Evolutionary conservation across 2,113 vertebrate genomes (phyloP).

Genomic region (Cebus imitator): DNA sequence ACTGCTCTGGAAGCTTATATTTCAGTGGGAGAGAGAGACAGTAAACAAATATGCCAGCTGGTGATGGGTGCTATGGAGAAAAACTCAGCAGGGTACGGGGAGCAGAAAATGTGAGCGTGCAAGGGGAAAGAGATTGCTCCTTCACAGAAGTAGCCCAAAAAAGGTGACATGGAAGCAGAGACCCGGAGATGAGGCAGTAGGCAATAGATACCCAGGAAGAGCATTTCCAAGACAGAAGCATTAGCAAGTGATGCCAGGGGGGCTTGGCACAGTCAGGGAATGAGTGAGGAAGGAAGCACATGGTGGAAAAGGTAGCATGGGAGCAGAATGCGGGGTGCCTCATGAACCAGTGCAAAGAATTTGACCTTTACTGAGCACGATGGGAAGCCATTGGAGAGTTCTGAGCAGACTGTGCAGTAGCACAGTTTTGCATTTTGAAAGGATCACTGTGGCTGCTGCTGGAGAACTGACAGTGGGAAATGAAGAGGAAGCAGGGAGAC

Average conservation of each 20-base stretch:
- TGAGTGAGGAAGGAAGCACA: not conserved
- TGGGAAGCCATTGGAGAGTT: not conserved
- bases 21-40: not conserved
- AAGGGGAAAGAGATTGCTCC: too few relatives aligned
- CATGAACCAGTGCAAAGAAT: not conserved
- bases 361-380: not conserved
- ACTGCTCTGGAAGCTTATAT: not conserved
- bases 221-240: not conserved
- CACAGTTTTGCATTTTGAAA: not conserved
- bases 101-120: not conserved
- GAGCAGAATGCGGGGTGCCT: not conserved
- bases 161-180: not conserved
- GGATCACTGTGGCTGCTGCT: not conserved
- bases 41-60: not conserved
- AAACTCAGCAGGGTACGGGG: not conserved
- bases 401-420: not conserved
- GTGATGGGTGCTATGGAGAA: not conserved
- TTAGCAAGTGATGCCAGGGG: too few relatives aligned
- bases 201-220: not conserved
- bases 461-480: not conserved
- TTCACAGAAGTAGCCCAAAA: not conserved
- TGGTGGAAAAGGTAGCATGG: not conserved
- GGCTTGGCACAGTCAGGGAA: too few relatives aligned
- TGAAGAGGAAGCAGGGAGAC: not conserved
- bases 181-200: not conserved